Base-by-base conservation (phyloP, 2,113 vertebrate species). In the Sporophila hypoxantha region DNA sequence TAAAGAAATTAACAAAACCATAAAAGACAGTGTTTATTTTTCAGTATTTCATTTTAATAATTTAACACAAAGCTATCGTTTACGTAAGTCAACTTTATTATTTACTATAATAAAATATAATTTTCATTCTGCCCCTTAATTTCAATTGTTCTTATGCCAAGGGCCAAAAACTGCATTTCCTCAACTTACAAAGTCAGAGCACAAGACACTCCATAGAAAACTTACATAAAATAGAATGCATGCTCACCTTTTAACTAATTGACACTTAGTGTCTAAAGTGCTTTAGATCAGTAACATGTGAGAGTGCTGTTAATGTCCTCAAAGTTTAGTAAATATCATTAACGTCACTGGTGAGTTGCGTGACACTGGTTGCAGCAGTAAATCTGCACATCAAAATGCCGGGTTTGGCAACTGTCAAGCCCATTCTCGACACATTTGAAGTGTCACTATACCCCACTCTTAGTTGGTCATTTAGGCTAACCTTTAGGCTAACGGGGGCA, bases 401-500 rank as follows among this genome's bases (percentile, higher is more conserved):
- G 17, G 6, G 8, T 67, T 64, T 15, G 49, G 37, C 20, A 66
- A 42, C 57, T 12, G 20, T 26, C 41, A 57, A 81, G 12, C 22
- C 34, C 19, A 18, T 22, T 68, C 19, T 42, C 42, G 4, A 34
- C 8, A 8, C 29, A 19, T 32, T 64, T 71, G 12, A 61, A 74
- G 17, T 3, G 21, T 18, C 34, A 5, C 37, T 34, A 39, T 12
- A 81, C 5, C 7, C 14, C 25, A 11, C 32, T 30, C 9, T 8
- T 53, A 26, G 37, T 14, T 49, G 22, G 64, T 26, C 6, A 30
- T 46, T 55, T 37, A 37, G 50, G 14, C 22, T 37, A 52, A 55
- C 1, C 1, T 52, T 61, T 32, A 42, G 57, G 27, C n/a, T 41
- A 53, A 41, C 0, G 2, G 13, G 16, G 14, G 5, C 2, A 7